Conservation (phyloP, 1,140 invertebrate species). For the Cydia amplana region DNA sequence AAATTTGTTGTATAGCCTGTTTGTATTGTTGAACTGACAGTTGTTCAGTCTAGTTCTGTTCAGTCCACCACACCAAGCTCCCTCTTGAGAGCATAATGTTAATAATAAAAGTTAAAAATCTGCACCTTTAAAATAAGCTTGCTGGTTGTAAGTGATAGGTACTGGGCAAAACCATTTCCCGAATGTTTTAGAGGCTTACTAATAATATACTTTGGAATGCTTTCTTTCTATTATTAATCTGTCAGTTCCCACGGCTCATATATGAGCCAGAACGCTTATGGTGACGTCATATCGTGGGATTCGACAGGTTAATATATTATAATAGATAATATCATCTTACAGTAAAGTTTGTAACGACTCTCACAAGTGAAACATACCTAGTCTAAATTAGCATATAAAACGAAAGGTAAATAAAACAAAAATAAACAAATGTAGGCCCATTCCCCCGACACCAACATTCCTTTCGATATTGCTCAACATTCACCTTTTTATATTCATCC, state of each 20-base stretch:
- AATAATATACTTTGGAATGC: too few relatives aligned
- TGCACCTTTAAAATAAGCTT: neutral
- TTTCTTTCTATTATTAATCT: too few relatives aligned
- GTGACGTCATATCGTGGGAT: too few relatives aligned
- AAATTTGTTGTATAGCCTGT: slow-evolving; percentile 68
- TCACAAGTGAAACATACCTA: neutral
- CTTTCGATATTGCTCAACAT: slow-evolving; percentile 27
- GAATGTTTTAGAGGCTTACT: too few relatives aligned
- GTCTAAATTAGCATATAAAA: neutral
- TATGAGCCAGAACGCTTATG: too few relatives aligned
- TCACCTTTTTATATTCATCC: slow-evolving; percentile 39
- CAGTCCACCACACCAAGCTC: slow-evolving; percentile 45
- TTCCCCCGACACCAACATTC: slow-evolving; percentile 21
- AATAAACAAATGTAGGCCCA: neutral
- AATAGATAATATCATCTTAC: neutral
- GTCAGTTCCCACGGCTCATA: too few relatives aligned
- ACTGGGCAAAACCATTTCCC: too few relatives aligned
- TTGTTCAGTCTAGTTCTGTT: slow-evolving; percentile 48
- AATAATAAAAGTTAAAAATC: neutral
- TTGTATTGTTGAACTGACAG: slow-evolving; percentile 65
- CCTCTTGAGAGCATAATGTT: slow-evolving; percentile 27
- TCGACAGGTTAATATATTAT: too few relatives aligned
- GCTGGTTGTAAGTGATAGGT: too few relatives aligned
- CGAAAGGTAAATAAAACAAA: slow-evolving; percentile 9
- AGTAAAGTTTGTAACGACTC: neutral